Evolutionary conservation across 2,888 invertebrate genomes (phyloP), one percentile per base, ranked within the genome.

Genomic region (Philonicus albiceps): DNA sequence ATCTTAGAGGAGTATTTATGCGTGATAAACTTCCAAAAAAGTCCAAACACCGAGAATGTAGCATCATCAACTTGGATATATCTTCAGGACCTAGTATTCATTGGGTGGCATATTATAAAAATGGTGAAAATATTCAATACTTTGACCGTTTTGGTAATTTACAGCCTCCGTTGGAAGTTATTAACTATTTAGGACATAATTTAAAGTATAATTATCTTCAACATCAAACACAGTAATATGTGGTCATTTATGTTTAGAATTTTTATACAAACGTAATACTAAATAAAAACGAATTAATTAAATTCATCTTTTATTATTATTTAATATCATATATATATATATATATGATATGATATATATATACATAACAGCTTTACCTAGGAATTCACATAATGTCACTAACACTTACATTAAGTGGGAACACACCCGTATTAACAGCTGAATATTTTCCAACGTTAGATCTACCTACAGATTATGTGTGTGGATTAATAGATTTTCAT

Each of bases 61-160:
- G 75, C 3, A 75, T 75, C 7, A 31, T 75, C 3, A 75, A 75
- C 89, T 89, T 91, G 85, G 90, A 84, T 30, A 40, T 55, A 19
- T 74, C 76, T 49, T 55, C 75, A 22, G 37, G 75, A 3, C n/a
- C 37, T 0, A 37, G 75, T 3, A 75, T 27, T 27, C 73, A 72
- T 72, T 72, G 73, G 73, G 73, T 72, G 27, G 73, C 73, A 72
- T 72, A 72, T 75, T 31, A 75, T 75, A 31, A 75, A 31, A 75
- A 75, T 75, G 75, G 75, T 1, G 11, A 11, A 13, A 75, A 90
- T 88, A 86, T 89, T 31, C 86, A 89, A 72, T 92, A 91, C 88
- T 91, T 89, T 89, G 91, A 91, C 86, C 90, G 90, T 86, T 91
- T 90, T 80, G 91, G 91, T 3, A 89, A 91, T 88, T 88, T 90